phyloP scores from a whole-genome alignment of 2,797 vertebrate species.

The Dromococcyx pavoninus region DNA sequence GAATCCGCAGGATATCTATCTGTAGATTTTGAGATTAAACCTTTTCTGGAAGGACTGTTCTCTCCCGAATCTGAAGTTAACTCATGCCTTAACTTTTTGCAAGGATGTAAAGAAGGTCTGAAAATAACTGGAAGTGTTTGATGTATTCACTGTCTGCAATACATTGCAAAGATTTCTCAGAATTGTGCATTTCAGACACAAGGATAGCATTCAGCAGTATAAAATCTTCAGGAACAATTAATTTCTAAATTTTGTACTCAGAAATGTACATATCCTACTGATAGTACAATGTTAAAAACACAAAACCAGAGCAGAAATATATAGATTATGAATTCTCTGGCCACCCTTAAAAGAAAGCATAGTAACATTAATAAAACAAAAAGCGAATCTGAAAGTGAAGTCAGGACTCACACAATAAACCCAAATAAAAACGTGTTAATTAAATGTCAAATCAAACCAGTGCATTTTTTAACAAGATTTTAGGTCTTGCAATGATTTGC shows the following conservation, averaged over 20 bases:
- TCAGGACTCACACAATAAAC: slow-evolving; percentile 15
- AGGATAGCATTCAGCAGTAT: not conserved
- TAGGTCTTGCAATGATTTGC: slow-evolving; percentile 37
- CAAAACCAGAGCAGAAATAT: not conserved
- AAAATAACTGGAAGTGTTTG: slow-evolving; percentile 7
- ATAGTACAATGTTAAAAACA: not conserved
- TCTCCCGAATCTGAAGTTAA: not conserved
- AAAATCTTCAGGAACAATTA: not conserved
- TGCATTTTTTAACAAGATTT: slow-evolving; percentile 50
- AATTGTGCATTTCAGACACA: slow-evolving; percentile 7
- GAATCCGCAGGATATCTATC: slow-evolving; percentile 34
- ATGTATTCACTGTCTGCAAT: not conserved
- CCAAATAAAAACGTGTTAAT: slow-evolving; percentile 52
- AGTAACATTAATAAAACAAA: slow-evolving; percentile 24
- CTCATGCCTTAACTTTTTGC: not conserved
- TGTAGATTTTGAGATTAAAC: slow-evolving; percentile 15
- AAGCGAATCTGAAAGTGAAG: slow-evolving; percentile 25
- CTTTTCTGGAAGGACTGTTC: not conserved
- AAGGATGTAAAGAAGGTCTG: not conserved
- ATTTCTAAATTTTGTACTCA: not conserved
- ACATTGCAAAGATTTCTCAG: not conserved
- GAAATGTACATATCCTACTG: not conserved
- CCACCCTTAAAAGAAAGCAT: not conserved
- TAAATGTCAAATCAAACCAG: slow-evolving; percentile 54
- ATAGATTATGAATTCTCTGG: not conserved